phyloP scores from a whole-genome alignment of 2,113 vertebrate genomes.

The Ancistrus triradiatus region DNA sequence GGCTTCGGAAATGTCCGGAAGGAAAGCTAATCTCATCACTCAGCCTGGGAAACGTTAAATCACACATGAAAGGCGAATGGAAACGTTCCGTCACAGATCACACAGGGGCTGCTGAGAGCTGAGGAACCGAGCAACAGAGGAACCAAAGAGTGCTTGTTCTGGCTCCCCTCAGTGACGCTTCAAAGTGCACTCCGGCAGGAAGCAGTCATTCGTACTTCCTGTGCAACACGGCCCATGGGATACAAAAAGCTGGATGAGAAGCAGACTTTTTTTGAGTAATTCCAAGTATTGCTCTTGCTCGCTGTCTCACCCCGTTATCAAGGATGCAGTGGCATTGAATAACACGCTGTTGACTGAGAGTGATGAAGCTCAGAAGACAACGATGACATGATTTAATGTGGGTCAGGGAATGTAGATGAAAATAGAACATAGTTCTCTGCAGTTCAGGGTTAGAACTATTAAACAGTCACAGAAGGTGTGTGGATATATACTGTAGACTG shows the following conservation, averaged over 20 bases:
- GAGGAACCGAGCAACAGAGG: constrained; percentile 53
- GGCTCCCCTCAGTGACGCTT: constrained; percentile 50
- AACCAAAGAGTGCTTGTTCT: constrained; percentile 39
- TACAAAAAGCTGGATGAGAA: constrained; percentile 49
- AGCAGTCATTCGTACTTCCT: constrained; percentile 68
- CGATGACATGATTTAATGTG: constrained; percentile 28
- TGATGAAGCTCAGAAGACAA: constrained; percentile 21
- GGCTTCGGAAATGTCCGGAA: constrained; percentile 51
- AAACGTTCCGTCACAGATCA: constrained; percentile 59
- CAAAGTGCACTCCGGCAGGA: constrained; percentile 64
- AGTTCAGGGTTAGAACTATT: constrained; percentile 30
- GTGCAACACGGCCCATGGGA: constrained; percentile 50
- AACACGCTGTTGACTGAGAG: constrained; percentile 24
- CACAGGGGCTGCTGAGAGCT: constrained; percentile 62
- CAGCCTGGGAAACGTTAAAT: constrained; percentile 62
- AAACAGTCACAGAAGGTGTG: constrained; percentile 23
- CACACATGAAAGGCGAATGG: constrained; percentile 59
- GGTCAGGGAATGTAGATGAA: constrained; percentile 17
- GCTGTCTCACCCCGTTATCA: constrained; percentile 24
- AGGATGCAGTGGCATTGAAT: constrained; percentile 13
- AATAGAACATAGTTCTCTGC: constrained; percentile 6
- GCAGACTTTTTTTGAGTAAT: constrained; percentile 44
- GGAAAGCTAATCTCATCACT: constrained; percentile 57
- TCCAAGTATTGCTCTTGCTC: constrained; percentile 22
- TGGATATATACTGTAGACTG: constrained; percentile 29